Conservation (phyloP, 2,888 invertebrate genomes). For the Tetranychus truncatus region DNA sequence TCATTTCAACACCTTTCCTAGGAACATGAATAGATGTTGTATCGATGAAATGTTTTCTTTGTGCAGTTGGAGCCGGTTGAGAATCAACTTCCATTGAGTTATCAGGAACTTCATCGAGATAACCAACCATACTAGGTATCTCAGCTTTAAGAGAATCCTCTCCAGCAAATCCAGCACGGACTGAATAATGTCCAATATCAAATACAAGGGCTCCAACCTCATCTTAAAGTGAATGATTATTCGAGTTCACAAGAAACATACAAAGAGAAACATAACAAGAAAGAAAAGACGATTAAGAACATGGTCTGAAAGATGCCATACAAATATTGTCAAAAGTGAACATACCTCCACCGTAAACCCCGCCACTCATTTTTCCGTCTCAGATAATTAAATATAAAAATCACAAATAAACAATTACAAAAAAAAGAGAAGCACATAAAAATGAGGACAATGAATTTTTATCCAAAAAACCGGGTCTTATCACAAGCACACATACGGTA, state of each 20-base stretch:
- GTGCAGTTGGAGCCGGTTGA: slow-evolving; percentile 27
- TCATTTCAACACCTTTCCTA: slow-evolving; percentile 62
- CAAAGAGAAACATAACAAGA: background rate
- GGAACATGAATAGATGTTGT: slow-evolving; percentile 81
- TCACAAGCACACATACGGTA: too few relatives aligned
- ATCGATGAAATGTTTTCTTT: slow-evolving; percentile 55
- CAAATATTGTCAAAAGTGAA: background rate
- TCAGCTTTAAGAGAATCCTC: slow-evolving; percentile 99
- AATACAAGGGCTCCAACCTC: slow-evolving; percentile 96
- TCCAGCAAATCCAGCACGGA: slow-evolving; percentile 81
- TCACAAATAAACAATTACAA: background rate
- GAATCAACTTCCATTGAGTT: slow-evolving; percentile 30
- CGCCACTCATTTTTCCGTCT: background rate
- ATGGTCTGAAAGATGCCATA: background rate
- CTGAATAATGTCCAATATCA: slow-evolving; percentile 77
- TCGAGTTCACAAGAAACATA: background rate
- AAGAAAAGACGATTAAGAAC: background rate
- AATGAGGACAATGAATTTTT: too few relatives aligned
- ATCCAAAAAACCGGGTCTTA: too few relatives aligned
- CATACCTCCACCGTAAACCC: background rate
- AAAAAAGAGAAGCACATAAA: too few relatives aligned
- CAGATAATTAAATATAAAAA: background rate
- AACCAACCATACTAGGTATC: slow-evolving; percentile 78
- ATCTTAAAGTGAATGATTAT: slow-evolving; percentile 40
- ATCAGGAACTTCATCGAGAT: slow-evolving; percentile 43